Conservation (phyloP, 2,113 vertebrate genomes). For the Ondatra zibethicus region DNA sequence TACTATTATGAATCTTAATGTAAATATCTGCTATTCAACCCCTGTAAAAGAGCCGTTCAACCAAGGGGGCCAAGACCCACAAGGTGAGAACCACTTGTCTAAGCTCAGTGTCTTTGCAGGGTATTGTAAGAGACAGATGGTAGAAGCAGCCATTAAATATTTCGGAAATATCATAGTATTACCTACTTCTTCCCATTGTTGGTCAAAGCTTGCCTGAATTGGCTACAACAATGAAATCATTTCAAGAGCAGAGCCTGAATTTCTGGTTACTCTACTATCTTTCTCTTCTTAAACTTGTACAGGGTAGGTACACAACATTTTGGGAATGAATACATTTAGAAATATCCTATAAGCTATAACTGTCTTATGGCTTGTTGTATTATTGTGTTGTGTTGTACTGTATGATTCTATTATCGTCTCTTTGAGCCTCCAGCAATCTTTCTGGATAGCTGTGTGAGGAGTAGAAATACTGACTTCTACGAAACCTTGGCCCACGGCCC, state of each 20-base stretch:
- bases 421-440: background rate
- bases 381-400: background rate
- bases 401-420: background rate
- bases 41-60: background rate
- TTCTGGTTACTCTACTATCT: background rate
- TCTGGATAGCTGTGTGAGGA: background rate
- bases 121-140: background rate
- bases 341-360: background rate
- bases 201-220: background rate
- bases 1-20: background rate
- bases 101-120: background rate
- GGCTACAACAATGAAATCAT: background rate
- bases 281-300: background rate
- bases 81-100: background rate
- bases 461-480: accelerated
- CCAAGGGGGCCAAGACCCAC: background rate
- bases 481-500: background rate
- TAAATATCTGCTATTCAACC: background rate
- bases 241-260: background rate
- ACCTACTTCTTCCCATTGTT: background rate
- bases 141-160: background rate
- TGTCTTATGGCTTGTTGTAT: background rate
- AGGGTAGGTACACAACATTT: background rate
- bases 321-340: background rate
- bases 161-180: background rate